Conservation (phyloP, 1,140 invertebrate species). For the Lysiphlebus fabarum region DNA sequence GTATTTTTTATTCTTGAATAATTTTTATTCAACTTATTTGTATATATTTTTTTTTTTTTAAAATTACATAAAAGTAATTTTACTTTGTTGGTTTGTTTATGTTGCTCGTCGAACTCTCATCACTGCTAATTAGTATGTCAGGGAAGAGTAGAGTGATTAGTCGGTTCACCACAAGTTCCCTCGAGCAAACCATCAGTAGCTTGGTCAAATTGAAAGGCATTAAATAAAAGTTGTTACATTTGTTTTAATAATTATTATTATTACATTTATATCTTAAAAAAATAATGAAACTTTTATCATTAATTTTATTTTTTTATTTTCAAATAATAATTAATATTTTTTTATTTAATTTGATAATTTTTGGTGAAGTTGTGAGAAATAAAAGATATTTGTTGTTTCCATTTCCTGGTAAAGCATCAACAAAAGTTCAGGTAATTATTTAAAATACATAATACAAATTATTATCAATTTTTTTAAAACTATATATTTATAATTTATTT, state of each 20-base stretch:
- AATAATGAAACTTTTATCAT: conserved; percentile 8
- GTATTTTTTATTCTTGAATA: background rate
- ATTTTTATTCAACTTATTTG: too few relatives aligned
- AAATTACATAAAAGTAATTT: background rate
- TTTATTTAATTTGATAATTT: conserved; percentile 1
- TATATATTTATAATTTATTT: too few relatives aligned
- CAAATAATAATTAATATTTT: conserved; percentile 2
- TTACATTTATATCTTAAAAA: background rate
- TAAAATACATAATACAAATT: background rate
- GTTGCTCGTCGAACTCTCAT: conserved; percentile 11
- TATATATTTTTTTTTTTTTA: background rate
- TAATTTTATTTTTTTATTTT: background rate
- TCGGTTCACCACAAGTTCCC: conserved; percentile 20
- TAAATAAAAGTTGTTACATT: background rate
- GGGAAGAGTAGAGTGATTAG: conserved; percentile 20
- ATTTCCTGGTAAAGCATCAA: conserved; percentile 22
- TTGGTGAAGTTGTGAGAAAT: conserved; percentile 10
- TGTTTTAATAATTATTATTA: background rate
- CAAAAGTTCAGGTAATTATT: conserved; percentile 47
- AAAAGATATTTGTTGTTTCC: conserved; percentile 49
- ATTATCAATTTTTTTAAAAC: background rate
- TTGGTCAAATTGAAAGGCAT: background rate
- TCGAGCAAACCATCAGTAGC: conserved; percentile 14
- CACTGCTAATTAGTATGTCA: conserved; percentile 19
- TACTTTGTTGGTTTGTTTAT: background rate